Evolutionary conservation across 2,888 invertebrate species (phyloP).

Genomic region (Quadroppia sp.): DNA sequence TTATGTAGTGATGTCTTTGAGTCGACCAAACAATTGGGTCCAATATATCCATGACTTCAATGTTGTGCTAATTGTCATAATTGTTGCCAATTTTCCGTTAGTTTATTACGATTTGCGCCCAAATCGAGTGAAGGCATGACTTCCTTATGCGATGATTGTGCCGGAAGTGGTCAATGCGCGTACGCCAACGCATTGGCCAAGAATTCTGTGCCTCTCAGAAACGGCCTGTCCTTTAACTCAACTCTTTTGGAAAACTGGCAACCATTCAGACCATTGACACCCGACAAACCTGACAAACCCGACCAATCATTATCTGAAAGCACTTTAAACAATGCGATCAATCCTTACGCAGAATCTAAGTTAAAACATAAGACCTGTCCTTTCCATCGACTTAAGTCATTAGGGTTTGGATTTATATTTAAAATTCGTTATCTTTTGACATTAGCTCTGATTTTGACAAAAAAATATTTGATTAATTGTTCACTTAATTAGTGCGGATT

Average conservation of each 20-base stretch:
- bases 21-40: neutral
- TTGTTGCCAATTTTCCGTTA: slow-evolving; percentile 30
- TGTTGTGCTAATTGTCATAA: slow-evolving; percentile 25
- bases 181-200: slow-evolving; percentile 20
- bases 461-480: slow-evolving; percentile 12
- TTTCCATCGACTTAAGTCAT: slow-evolving; percentile 53
- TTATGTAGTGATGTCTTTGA: neutral
- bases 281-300: neutral
- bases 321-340: slow-evolving; percentile 24
- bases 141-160: slow-evolving; percentile 42
- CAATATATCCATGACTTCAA: neutral
- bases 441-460: slow-evolving; percentile 5
- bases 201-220: slow-evolving; percentile 12
- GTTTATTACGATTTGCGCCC: neutral
- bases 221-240: neutral
- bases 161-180: slow-evolving; percentile 38
- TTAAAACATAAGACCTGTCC: slow-evolving; percentile 53
- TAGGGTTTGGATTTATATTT: slow-evolving; percentile 51
- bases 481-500: slow-evolving; percentile 64
- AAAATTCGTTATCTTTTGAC: slow-evolving; percentile 43
- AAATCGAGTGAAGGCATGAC: slow-evolving; percentile 19
- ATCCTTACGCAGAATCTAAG: slow-evolving; percentile 41
- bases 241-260: slow-evolving; percentile 21
- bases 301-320: slow-evolving; percentile 19
- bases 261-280: slow-evolving; percentile 3